Percentiles rank a stretch among this genome's conserved stretches.
Evolutionary conservation across 2,113 vertebrate genomes (phyloP).

Genomic region (Sphyrna mokarran): DNA sequence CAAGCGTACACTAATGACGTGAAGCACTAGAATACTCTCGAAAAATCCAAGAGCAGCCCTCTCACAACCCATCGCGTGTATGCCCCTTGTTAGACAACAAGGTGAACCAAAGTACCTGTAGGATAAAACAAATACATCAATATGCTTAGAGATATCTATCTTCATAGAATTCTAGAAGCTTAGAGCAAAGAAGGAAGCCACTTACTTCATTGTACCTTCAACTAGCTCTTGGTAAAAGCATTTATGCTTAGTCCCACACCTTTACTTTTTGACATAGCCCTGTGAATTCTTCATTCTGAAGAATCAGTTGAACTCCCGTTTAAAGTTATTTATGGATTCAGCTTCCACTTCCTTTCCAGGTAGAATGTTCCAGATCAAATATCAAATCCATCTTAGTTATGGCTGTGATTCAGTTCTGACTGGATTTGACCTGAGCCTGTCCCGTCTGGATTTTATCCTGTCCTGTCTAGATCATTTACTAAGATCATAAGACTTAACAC

Average conservation of each 20-base stretch:
- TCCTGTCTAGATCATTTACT: too few species aligned
- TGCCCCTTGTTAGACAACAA: too few species aligned
- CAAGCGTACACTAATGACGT: too few species aligned
- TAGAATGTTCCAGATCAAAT: neutral
- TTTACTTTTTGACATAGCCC: neutral
- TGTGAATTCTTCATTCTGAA: neutral
- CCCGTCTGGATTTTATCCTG: too few species aligned
- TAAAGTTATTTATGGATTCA: neutral
- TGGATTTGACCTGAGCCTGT: too few species aligned
- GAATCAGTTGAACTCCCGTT: neutral
- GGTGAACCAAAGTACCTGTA: too few species aligned
- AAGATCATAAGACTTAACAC: too few species aligned
- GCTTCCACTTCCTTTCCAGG: neutral
- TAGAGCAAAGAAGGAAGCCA: neutral
- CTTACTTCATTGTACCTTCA: neutral
- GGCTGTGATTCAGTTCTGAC: neutral
- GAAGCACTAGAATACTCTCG: too few species aligned
- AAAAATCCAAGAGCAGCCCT: too few species aligned
- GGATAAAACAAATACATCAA: too few species aligned
- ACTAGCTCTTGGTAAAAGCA: neutral
- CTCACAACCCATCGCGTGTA: too few species aligned
- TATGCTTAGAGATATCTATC: neutral
- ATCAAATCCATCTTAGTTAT: neutral
- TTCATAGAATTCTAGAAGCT: neutral
- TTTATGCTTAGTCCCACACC: neutral